A percentile compares a stretch with the other conserved stretches of the same genome.
These are phyloP conservation scores for Acestrorhynchus altus DNA, from an alignment of 2,797 vertebrate species.

Conservation along the genomic window DNA sequence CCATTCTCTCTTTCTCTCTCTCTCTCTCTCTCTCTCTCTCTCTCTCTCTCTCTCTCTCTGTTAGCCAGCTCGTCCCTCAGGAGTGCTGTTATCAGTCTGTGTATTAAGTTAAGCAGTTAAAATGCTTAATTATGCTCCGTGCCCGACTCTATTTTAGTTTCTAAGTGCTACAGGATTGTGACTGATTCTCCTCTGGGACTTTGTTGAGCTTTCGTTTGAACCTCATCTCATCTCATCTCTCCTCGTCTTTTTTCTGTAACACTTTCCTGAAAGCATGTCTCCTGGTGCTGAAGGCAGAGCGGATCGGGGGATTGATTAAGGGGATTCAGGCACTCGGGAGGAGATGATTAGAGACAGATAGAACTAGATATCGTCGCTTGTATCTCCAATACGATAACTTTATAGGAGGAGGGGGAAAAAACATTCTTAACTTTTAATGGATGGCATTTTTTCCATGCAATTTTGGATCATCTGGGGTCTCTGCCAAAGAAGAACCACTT, in stretches of 20 bases:
- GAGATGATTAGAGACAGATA: slow-evolving; percentile 56
- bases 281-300: slow-evolving; percentile 51
- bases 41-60: not conserved
- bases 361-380: not conserved
- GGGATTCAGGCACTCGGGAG: slow-evolving; percentile 56
- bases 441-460: too few relatives aligned
- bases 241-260: slow-evolving; percentile 50
- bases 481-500: too few relatives aligned
- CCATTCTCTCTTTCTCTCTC: not conserved
- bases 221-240: slow-evolving; percentile 66
- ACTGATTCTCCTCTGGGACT: slow-evolving; percentile 74
- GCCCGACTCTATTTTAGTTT: slow-evolving; percentile 76
- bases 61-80: slow-evolving; percentile 53
- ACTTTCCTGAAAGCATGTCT: slow-evolving; percentile 35
- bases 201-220: slow-evolving; percentile 66
- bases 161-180: slow-evolving; percentile 74
- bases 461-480: too few relatives aligned
- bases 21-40: not conserved
- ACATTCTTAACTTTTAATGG: too few relatives aligned
- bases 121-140: slow-evolving; percentile 77
- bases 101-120: slow-evolving; percentile 79
- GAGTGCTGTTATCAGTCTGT: slow-evolving; percentile 74
- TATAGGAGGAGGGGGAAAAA: too few relatives aligned
- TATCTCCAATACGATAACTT: not conserved
- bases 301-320: slow-evolving; percentile 50